phyloP scores from a whole-genome alignment of 1,140 invertebrate species.

The Harpegnathos saltator region DNA sequence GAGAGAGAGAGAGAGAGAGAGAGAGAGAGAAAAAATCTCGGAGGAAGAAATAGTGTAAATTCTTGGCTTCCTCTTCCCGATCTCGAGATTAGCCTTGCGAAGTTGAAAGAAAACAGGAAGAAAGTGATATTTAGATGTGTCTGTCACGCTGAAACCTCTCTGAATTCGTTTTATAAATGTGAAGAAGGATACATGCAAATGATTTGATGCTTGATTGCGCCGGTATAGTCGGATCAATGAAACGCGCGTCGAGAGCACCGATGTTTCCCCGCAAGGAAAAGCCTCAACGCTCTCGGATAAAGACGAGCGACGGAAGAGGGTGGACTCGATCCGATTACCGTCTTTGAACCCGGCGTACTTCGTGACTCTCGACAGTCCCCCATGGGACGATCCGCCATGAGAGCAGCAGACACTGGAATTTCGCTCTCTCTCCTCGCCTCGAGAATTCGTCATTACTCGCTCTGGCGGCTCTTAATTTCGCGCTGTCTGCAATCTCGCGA shows the following conservation, averaged over 20 bases:
- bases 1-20: no score
- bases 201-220: not conserved
- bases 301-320: not conserved
- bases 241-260: not conserved
- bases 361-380: constrained; percentile 60
- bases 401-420: constrained; percentile 61
- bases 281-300: not conserved
- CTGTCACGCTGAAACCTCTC: not conserved
- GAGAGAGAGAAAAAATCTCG: no score
- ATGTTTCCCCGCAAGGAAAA: constrained; percentile 20
- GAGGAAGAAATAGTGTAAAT: no score
- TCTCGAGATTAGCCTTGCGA: not conserved
- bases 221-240: not conserved
- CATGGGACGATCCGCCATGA: constrained; percentile 55
- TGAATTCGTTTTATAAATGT: constrained; percentile 6
- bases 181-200: not conserved
- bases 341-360: constrained; percentile 66
- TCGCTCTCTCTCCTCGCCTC: constrained; percentile 54
- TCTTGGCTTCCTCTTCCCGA: not conserved
- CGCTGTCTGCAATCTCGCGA: constrained; percentile 69
- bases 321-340: constrained; percentile 35
- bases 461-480: constrained; percentile 61
- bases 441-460: constrained; percentile 63
- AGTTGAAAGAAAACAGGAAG: not conserved
- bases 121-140: not conserved